Percentiles rank a stretch among this genome's conserved stretches.
These are phyloP conservation scores for Dendroctonus ponderosae DNA, from an alignment of 1,140 invertebrate species.

Conservation along the genomic window DNA sequence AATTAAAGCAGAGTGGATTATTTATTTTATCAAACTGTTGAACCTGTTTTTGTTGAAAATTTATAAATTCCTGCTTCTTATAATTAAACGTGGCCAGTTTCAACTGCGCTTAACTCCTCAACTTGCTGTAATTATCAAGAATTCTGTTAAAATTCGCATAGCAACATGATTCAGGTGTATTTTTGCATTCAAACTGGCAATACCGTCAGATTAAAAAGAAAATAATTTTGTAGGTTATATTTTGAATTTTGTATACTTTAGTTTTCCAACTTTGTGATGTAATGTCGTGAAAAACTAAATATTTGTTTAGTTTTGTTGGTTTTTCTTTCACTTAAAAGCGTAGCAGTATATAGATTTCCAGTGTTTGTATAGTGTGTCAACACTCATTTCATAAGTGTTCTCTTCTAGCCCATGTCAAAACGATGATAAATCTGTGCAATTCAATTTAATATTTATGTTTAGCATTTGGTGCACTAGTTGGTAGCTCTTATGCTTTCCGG, in stretches of 20 bases:
- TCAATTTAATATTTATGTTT: slow-evolving; percentile 6
- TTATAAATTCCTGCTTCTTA: no score
- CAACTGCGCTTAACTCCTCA: no score
- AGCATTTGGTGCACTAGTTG: background rate
- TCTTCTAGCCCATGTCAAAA: background rate
- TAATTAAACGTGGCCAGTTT: no score
- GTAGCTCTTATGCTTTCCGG: background rate
- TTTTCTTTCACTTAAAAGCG: background rate
- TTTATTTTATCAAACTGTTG: no score
- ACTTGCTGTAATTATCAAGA: no score
- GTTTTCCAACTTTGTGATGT: slow-evolving; percentile 4
- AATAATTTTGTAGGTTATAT: background rate
- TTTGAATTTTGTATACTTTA: background rate
- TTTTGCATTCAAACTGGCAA: no score
- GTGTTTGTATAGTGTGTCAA: background rate
- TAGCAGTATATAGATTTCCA: slow-evolving; percentile 1
- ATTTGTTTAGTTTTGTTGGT: slow-evolving; percentile 14
- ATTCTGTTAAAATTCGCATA: no score
- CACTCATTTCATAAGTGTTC: slow-evolving; percentile 4
- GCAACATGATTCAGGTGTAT: no score
- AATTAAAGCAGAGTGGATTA: no score
- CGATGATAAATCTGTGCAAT: slow-evolving; percentile 8
- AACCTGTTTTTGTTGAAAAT: no score
- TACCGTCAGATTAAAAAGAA: background rate
- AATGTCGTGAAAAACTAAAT: slow-evolving; percentile 8